phyloP scores from a whole-genome alignment of 2,113 vertebrate genomes.

The Neoarius graeffei region DNA sequence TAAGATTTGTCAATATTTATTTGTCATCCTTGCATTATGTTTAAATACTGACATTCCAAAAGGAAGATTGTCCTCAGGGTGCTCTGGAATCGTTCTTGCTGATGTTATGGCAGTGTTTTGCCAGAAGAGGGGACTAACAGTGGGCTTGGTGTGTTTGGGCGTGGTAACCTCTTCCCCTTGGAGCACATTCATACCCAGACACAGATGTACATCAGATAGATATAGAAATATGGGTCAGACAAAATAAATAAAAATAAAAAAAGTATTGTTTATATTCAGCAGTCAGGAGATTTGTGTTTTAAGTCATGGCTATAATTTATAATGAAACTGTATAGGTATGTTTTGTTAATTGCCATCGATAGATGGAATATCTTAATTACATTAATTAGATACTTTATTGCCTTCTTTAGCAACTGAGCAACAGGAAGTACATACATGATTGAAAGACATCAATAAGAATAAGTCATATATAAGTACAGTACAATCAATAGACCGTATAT shows the following conservation, averaged over 20 bases:
- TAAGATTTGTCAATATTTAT: background rate
- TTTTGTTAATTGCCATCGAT: background rate
- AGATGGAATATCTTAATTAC: background rate
- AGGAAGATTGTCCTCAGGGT: background rate
- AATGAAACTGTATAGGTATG: background rate
- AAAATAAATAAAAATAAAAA: conserved; percentile 11
- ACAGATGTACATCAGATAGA: background rate
- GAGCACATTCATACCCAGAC: background rate
- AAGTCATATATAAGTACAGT: background rate
- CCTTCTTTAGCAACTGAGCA: background rate
- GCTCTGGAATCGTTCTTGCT: background rate
- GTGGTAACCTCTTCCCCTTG: conserved; percentile 39
- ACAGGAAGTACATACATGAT: background rate
- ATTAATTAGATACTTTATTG: background rate
- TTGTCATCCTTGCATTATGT: background rate
- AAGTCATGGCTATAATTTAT: conserved; percentile 1
- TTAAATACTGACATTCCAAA: conserved; percentile 4
- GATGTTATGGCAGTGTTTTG: conserved; percentile 30
- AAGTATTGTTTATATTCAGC: background rate
- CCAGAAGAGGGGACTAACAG: conserved; percentile 49
- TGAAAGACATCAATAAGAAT: background rate
- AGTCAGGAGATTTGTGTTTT: background rate
- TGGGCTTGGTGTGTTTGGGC: conserved; percentile 31
- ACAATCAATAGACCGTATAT: background rate
- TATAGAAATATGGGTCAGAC: conserved; percentile 17